Conservation (phyloP, 2,113 vertebrate species). For the Numenius arquata region DNA sequence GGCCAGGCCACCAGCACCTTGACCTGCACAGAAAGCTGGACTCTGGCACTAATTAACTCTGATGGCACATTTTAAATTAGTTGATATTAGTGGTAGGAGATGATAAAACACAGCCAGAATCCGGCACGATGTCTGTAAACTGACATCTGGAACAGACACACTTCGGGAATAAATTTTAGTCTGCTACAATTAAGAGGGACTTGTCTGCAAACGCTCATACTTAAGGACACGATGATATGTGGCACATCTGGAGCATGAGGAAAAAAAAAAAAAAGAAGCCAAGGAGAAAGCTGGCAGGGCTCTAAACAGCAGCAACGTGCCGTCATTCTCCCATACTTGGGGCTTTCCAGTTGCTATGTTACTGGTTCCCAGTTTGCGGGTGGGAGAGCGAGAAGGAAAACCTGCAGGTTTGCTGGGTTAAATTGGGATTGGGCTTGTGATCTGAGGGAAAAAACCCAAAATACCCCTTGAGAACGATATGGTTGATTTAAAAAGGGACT, state of each 20-base stretch:
- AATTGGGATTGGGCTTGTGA: neutral
- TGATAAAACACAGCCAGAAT: neutral
- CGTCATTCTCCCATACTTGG: rapidly evolving
- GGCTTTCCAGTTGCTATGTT: neutral
- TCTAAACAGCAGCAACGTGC: neutral
- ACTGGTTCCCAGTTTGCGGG: neutral
- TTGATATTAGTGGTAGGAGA: neutral
- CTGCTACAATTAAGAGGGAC: neutral
- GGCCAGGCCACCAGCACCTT: neutral
- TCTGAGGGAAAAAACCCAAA: neutral
- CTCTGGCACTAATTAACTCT: neutral
- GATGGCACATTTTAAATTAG: neutral
- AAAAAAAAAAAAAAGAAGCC: neutral
- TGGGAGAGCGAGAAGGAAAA: neutral
- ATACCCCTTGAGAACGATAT: neutral
- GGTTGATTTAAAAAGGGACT: neutral
- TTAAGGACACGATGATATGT: neutral
- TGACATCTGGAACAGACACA: neutral
- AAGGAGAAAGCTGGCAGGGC: neutral
- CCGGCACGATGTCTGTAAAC: neutral
- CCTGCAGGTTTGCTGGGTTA: neutral
- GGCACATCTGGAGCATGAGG: neutral
- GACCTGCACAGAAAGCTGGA: neutral
- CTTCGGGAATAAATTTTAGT: neutral
- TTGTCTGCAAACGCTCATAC: neutral